Percentiles rank a stretch among this genome's conserved stretches.
Conservation (phyloP, 2,888 invertebrate species). For the Brenthis hecate region DNA sequence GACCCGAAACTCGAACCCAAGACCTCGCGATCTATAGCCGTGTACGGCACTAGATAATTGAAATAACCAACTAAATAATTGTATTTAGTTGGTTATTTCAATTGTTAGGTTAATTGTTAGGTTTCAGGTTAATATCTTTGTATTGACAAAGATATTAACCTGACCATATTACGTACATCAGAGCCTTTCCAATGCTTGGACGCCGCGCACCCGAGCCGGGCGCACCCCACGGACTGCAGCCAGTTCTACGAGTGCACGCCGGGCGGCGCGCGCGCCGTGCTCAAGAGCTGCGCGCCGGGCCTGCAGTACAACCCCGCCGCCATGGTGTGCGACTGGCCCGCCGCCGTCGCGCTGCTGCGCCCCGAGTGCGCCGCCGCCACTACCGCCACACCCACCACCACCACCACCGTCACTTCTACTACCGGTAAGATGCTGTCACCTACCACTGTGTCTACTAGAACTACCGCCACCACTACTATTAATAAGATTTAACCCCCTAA, state of each 20-base stretch:
- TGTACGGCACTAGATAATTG: no score
- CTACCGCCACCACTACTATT: constrained; percentile 2
- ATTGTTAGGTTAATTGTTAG: no score
- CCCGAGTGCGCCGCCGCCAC: constrained; percentile 80
- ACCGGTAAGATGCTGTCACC: background rate
- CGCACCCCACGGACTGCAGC: constrained; percentile 85
- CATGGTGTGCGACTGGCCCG: constrained; percentile 86
- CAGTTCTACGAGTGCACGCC: constrained; percentile 87
- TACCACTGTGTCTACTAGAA: no score
- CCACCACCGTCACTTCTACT: background rate
- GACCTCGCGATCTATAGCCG: no score
- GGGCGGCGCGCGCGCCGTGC: constrained; percentile 69
- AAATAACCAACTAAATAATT: no score
- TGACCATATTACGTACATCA: constrained; percentile 31
- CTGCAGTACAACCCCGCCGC: constrained; percentile 86
- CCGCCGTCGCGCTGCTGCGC: constrained; percentile 78
- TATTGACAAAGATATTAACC: background rate
- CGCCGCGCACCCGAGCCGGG: constrained; percentile 78
- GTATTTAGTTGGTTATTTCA: no score
- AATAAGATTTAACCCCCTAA: background rate
- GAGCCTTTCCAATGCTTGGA: constrained; percentile 68
- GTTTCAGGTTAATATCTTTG: no score
- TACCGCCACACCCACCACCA: constrained; percentile 24
- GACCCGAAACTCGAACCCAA: no score
- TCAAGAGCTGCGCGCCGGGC: constrained; percentile 84